phyloP scores from a whole-genome alignment of 2,888 invertebrate genomes.

The Coleophora deauratella region DNA sequence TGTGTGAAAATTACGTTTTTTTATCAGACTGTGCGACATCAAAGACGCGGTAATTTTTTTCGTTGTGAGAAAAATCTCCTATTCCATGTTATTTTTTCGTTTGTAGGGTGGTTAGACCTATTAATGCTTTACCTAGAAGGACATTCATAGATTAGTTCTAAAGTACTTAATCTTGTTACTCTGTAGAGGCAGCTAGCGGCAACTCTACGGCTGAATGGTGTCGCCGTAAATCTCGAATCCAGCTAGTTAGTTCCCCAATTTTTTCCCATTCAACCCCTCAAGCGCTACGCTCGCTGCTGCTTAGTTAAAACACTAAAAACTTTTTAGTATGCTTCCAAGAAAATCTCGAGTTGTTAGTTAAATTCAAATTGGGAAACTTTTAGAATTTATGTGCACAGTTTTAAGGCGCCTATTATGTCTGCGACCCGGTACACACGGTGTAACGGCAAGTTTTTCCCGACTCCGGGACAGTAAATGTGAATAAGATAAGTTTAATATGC shows the following conservation, averaged over 20 bases:
- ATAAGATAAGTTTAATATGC: constrained; percentile 11
- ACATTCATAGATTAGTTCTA: too few relatives aligned
- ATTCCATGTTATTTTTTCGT: too few relatives aligned
- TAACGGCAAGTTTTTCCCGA: constrained; percentile 11
- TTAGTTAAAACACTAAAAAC: constrained; percentile 52
- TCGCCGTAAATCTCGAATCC: constrained; percentile 12
- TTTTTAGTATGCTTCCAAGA: constrained; percentile 52
- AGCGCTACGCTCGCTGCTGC: constrained; percentile 18
- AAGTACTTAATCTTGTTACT: too few relatives aligned
- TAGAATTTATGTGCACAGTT: constrained; percentile 62
- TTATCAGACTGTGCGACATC: too few relatives aligned
- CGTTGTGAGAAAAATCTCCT: too few relatives aligned
- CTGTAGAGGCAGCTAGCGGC: too few relatives aligned
- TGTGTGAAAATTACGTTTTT: too few relatives aligned
- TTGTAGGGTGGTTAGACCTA: too few relatives aligned
- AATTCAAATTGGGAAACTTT: constrained; percentile 70
- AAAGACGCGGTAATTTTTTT: too few relatives aligned
- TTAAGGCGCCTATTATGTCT: constrained; percentile 56
- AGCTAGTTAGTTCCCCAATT: constrained; percentile 34
- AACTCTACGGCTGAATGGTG: too few relatives aligned
- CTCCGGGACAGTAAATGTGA: constrained; percentile 13
- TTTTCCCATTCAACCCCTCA: constrained; percentile 26
- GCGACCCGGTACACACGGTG: constrained; percentile 9
- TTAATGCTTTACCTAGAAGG: background rate
- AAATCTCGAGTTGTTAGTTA: constrained; percentile 64